Conservation (phyloP, 1,140 invertebrate genomes). For the Gyrodactylus salaris region DNA sequence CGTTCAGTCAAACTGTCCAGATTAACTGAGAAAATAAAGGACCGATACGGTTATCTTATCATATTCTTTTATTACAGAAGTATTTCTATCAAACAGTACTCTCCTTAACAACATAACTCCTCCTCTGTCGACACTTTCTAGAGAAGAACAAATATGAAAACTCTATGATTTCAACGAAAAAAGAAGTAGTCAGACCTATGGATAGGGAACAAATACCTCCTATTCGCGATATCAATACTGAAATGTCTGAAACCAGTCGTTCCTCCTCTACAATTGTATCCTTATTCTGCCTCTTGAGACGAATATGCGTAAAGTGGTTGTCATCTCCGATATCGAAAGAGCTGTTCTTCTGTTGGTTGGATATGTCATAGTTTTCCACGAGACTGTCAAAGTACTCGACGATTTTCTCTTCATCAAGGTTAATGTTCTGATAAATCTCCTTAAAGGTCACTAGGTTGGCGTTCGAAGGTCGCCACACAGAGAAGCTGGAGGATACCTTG, state of each 20-base stretch:
- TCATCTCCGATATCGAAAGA: neutral
- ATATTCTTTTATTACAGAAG: no score
- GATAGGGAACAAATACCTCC: constrained; percentile 1
- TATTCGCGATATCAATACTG: neutral
- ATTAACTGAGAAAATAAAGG: no score
- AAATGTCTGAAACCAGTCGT: neutral
- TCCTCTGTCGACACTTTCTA: neutral
- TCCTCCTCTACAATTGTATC: neutral
- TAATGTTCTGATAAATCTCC: neutral
- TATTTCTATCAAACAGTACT: neutral
- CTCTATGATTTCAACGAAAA: constrained; percentile 5
- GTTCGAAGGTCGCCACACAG: neutral
- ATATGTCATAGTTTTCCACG: neutral
- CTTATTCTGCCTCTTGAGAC: neutral
- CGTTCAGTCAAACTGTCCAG: no score
- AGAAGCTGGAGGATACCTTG: neutral
- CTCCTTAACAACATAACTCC: neutral
- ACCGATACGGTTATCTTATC: no score
- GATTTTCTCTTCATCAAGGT: neutral
- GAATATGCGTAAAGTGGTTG: neutral
- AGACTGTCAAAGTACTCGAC: neutral
- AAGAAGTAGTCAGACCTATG: neutral
- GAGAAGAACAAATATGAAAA: neutral
- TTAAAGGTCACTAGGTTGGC: neutral
- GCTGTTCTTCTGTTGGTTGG: neutral